A percentile compares a stretch with the other conserved stretches of the same genome.
phyloP scores from a whole-genome alignment of 2,113 vertebrate genomes.

The Thalassoma bifasciatum region DNA sequence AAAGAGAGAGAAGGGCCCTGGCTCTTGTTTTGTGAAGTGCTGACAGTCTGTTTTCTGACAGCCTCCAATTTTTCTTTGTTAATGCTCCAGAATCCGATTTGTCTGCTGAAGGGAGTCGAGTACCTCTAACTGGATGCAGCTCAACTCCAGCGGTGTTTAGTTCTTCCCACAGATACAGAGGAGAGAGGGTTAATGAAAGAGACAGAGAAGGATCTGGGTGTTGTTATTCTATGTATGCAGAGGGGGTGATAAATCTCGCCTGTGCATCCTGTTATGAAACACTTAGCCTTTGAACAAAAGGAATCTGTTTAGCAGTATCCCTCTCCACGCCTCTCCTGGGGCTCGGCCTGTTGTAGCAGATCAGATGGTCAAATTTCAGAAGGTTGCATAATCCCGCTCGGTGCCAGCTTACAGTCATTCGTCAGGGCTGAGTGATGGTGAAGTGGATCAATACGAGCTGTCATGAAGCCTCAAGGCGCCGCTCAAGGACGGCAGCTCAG shows the following conservation, averaged over 20 bases:
- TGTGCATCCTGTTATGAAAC: slow-evolving; percentile 51
- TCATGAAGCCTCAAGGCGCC: slow-evolving; percentile 59
- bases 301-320: slow-evolving; percentile 45
- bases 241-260: slow-evolving; percentile 8
- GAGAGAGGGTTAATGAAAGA: background rate
- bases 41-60: slow-evolving; percentile 42
- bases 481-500: slow-evolving; percentile 57
- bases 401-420: slow-evolving; percentile 71
- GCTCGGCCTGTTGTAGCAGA: slow-evolving; percentile 49
- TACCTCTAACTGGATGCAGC: slow-evolving; percentile 5
- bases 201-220: background rate
- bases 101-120: slow-evolving; percentile 14
- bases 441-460: slow-evolving; percentile 77
- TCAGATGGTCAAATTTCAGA: slow-evolving; percentile 66
- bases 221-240: background rate
- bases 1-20: background rate
- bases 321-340: slow-evolving; percentile 29
- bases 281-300: slow-evolving; percentile 39
- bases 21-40: slow-evolving; percentile 29
- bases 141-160: slow-evolving; percentile 11
- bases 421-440: slow-evolving; percentile 75
- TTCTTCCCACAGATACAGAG: slow-evolving; percentile 4
- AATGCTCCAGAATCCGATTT: slow-evolving; percentile 37
- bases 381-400: slow-evolving; percentile 75
- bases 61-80: slow-evolving; percentile 31